A percentile compares a stretch with the other conserved stretches of the same genome.
These are phyloP conservation scores for Morpho helenor DNA, from an alignment of 2,888 invertebrate species.

Conservation along the genomic window DNA sequence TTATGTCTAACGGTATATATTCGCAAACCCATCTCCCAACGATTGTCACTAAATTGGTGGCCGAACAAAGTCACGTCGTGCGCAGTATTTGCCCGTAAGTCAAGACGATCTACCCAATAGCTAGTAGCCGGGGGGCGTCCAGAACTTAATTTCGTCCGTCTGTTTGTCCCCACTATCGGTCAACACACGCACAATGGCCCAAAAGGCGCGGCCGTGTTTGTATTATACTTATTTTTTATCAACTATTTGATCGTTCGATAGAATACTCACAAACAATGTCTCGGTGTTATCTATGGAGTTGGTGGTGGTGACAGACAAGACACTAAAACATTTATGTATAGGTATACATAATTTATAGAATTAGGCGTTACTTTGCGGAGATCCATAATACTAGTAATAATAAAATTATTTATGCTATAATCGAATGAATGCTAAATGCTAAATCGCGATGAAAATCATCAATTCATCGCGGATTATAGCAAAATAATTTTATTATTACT, in stretches of 20 bases:
- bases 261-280: conserved; percentile 30
- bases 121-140: conserved; percentile 18
- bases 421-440: no score
- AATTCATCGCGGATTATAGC: no score
- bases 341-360: no score
- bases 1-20: no score
- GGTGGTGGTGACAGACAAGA: conserved; percentile 18
- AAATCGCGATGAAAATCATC: no score
- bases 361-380: no score
- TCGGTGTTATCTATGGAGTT: conserved; percentile 22
- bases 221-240: conserved; percentile 38
- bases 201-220: conserved; percentile 37
- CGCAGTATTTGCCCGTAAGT: conserved; percentile 3
- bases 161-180: conserved; percentile 36
- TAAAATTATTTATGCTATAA: no score
- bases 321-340: background rate
- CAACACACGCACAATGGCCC: conserved; percentile 34
- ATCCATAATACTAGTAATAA: no score
- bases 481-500: no score
- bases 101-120: conserved; percentile 5
- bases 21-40: background rate
- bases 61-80: background rate
- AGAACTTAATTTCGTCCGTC: conserved; percentile 25
- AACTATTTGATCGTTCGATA: conserved; percentile 34
- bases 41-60: conserved; percentile 2